Conservation (phyloP, 1,140 invertebrate genomes). For the Drosophila pachea region DNA sequence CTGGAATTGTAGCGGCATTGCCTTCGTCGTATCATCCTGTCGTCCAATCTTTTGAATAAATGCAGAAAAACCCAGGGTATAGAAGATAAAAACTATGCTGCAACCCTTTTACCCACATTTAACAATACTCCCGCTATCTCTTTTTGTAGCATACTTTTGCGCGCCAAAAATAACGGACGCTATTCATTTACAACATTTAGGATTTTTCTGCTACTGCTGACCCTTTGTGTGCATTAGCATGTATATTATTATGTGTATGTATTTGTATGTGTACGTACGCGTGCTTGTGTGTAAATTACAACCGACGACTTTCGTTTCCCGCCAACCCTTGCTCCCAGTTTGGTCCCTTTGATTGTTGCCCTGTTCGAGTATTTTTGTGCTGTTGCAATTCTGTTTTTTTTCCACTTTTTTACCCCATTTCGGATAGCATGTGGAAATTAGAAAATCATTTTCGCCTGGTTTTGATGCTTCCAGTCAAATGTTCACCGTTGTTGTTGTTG, state of each 20-base stretch:
- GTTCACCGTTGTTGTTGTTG: conserved; percentile 17
- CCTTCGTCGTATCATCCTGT: not conserved
- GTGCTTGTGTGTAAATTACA: conserved; percentile 53
- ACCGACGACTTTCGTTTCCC: conserved; percentile 54
- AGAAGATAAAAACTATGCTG: not conserved
- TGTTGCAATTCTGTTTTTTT: conserved; percentile 21
- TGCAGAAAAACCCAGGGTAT: not conserved
- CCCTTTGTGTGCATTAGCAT: conserved; percentile 11
- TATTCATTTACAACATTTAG: conserved; percentile 18
- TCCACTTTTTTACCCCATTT: conserved; percentile 32
- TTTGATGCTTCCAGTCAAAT: conserved; percentile 29
- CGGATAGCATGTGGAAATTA: conserved; percentile 65
- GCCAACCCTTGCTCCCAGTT: not conserved
- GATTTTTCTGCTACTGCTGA: not conserved
- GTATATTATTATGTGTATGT: conserved; percentile 2
- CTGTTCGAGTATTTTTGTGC: conserved; percentile 18
- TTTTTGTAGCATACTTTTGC: conserved; percentile 40
- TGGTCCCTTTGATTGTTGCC: conserved; percentile 23
- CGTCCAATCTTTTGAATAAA: too few relatives aligned
- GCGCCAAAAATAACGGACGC: conserved; percentile 32
- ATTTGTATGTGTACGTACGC: not conserved
- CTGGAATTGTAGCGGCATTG: conserved; percentile 24
- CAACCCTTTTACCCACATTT: conserved; percentile 35
- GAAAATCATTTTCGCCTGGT: conserved; percentile 66
- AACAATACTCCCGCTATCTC: conserved; percentile 20